phyloP scores from a whole-genome alignment of 2,113 vertebrate genomes.

The Notechis scutatus region DNA sequence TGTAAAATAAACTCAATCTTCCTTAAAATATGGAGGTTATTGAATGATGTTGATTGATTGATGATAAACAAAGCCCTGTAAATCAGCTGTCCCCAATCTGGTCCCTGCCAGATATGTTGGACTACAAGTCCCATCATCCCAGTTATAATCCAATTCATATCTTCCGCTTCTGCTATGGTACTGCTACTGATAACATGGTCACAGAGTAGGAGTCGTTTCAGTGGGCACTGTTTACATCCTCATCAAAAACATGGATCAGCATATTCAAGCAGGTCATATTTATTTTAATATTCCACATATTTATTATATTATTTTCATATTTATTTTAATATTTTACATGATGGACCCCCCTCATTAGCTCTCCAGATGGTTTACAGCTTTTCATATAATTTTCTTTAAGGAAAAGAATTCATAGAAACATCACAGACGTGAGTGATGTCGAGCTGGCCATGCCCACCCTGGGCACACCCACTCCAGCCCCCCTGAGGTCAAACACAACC shows the following conservation, averaged over 20 bases:
- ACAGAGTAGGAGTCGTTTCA: neutral
- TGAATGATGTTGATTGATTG: neutral
- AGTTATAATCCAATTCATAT: neutral
- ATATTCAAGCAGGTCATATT: neutral
- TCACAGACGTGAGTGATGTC: neutral
- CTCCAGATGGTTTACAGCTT: neutral
- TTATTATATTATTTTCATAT: neutral
- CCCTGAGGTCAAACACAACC: too few relatives aligned
- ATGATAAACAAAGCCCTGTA: neutral
- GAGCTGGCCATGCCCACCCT: too few relatives aligned
- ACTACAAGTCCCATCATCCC: neutral
- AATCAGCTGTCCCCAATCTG: neutral
- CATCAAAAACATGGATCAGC: neutral
- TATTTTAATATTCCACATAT: neutral
- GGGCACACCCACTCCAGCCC: too few relatives aligned
- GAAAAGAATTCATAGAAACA: neutral
- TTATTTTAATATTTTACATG: neutral
- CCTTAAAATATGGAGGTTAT: neutral
- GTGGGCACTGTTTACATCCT: neutral
- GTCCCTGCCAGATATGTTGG: neutral
- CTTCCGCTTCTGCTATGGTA: neutral
- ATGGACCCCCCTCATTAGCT: neutral
- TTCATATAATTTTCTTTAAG: neutral
- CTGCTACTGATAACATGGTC: neutral
- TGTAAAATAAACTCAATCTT: slow-evolving; percentile 55